Base-by-base conservation (phyloP, 92 coral and sea anemone species). In the Montipora capitata region DNA sequence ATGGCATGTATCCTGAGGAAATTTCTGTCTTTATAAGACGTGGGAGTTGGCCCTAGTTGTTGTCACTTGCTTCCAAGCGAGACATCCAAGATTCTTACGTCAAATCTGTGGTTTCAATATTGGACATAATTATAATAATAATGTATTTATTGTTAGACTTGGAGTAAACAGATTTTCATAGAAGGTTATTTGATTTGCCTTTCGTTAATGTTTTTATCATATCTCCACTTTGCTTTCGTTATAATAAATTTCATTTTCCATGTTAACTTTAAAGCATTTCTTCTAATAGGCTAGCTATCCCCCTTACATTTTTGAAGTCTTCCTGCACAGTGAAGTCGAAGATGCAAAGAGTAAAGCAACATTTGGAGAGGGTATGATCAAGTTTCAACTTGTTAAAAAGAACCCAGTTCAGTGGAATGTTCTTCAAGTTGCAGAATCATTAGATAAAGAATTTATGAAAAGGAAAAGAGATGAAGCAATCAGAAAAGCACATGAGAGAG, bases 291-390 rank as follows among this genome's bases (percentile, higher is more conserved):
- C 88, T 45, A 97, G 98, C 92, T 97, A 95, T 59, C 99, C 99
- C 49, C 99, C 99, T 18, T 97, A 97, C 79, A 48, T 97, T 78
- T 97, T 95, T 96, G 99, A 97, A 78, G 97, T 88, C 61, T 97
- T 88, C 72, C 95, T 97, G 73, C 90, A 74, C 77, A 91, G 93
- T 56, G 90, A 87, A 79, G 98, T 97, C 9, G 93, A 97, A 75
- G 98, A 97, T 62, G 65, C 80, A 2, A 89, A 91, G n/a, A 93
- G 98, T 41, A 97, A 94, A 80, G 98, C 98, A 2, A 84, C 94
- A 18, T 73, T 97, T 69, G 91, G 98, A 17, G 83, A 90, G 85
- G 99, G 99, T 12, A 92, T 88, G 20, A 91, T 95, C 62, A 90
- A 74, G 54, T 95, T 97, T 84, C 93, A 95, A 75, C 90, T 93